Evolutionary conservation across 2,888 invertebrate genomes (phyloP).

Genomic region (Scelioninae gen. 1): DNA sequence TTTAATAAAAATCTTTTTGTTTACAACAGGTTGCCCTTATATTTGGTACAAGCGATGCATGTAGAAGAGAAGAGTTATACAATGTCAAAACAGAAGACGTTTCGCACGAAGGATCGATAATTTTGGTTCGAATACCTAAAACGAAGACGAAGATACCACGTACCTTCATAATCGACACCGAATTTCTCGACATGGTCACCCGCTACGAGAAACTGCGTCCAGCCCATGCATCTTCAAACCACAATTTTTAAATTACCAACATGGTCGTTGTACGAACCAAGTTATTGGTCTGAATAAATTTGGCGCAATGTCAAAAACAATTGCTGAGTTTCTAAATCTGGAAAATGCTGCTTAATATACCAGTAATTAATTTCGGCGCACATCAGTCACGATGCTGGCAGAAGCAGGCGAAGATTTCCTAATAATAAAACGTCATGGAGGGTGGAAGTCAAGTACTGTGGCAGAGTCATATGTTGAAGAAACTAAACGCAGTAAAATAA

Average conservation of each 20-base stretch:
- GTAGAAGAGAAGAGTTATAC: constrained; percentile 47
- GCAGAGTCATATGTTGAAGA: constrained; percentile 17
- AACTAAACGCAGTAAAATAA: neutral
- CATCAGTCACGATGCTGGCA: neutral
- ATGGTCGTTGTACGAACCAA: constrained; percentile 59
- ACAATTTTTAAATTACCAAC: constrained; percentile 56
- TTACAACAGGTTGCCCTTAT: constrained; percentile 32
- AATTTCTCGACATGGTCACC: constrained; percentile 47
- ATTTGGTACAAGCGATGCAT: constrained; percentile 59
- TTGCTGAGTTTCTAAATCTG: constrained; percentile 24
- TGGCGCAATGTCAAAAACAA: constrained; percentile 37
- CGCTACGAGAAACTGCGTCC: constrained; percentile 32
- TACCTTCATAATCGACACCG: constrained; percentile 49
- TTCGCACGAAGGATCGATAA: constrained; percentile 36
- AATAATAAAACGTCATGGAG: constrained; percentile 45
- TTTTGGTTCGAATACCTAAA: constrained; percentile 45
- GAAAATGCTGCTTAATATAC: constrained; percentile 14
- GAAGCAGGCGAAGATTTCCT: neutral
- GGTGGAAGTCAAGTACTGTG: constrained; percentile 34
- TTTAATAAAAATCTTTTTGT: no score
- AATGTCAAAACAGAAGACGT: constrained; percentile 54
- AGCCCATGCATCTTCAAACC: no score
- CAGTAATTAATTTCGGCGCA: neutral
- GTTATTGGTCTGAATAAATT: constrained; percentile 64
- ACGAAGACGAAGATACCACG: constrained; percentile 55